Conservation (phyloP, 2,888 invertebrate genomes). For the Philaethria dido region DNA sequence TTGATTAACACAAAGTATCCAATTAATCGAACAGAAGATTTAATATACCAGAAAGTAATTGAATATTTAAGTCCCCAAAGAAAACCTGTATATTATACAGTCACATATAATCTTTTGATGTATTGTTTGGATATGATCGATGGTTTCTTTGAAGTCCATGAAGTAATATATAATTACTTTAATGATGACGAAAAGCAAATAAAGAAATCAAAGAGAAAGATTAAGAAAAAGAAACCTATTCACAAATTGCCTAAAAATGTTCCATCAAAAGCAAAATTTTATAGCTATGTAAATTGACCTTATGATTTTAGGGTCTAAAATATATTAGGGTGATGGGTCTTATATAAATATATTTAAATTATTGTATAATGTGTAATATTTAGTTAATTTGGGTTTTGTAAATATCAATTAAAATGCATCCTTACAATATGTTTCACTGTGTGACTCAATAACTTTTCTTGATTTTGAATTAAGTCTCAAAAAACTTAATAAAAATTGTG, state of each 20-base stretch:
- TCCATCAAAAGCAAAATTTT: slow-evolving; percentile 12
- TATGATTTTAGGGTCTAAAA: background rate
- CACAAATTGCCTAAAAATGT: slow-evolving; percentile 20
- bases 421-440: background rate
- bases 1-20: slow-evolving; percentile 43
- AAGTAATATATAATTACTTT: slow-evolving; percentile 54
- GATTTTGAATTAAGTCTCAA: background rate
- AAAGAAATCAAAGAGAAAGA: slow-evolving; percentile 44
- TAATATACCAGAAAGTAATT: slow-evolving; percentile 46
- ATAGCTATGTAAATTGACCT: slow-evolving; percentile 5
- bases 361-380: slow-evolving; percentile 39
- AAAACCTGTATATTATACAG: slow-evolving; percentile 63
- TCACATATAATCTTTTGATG: slow-evolving; percentile 64
- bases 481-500: no score
- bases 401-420: slow-evolving; percentile 68
- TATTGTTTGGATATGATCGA: slow-evolving; percentile 66
- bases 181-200: slow-evolving; percentile 43
- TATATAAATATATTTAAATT: slow-evolving; percentile 40
- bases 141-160: slow-evolving; percentile 59
- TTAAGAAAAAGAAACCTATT: slow-evolving; percentile 36
- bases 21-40: background rate
- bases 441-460: slow-evolving; percentile 27
- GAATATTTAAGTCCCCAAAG: slow-evolving; percentile 55
- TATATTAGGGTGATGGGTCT: slow-evolving; percentile 44
- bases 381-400: slow-evolving; percentile 54